Evolutionary conservation across 2,113 vertebrate species (phyloP).

Genomic region (Lepus europaeus): DNA sequence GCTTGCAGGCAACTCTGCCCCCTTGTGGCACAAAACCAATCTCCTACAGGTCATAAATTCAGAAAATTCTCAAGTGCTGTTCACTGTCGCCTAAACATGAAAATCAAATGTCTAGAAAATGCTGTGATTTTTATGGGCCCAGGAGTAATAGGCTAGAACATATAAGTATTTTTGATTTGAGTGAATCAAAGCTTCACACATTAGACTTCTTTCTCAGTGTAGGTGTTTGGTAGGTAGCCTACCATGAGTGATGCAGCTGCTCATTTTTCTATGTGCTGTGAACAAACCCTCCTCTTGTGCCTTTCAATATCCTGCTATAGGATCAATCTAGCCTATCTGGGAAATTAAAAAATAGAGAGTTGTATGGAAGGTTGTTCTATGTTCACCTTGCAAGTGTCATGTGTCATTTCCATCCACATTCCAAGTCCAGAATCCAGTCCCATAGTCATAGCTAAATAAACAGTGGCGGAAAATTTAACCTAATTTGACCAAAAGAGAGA

Average conservation of each 20-base stretch:
- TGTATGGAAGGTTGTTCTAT: neutral
- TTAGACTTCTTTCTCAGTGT: neutral
- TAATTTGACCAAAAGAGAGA: neutral
- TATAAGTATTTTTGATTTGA: neutral
- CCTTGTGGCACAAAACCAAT: constrained; percentile 43
- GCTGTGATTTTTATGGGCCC: neutral
- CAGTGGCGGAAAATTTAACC: neutral
- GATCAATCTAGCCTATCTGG: neutral
- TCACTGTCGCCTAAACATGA: neutral
- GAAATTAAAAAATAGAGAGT: neutral
- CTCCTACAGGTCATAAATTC: neutral
- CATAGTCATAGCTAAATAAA: neutral
- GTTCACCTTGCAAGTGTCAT: too few species aligned
- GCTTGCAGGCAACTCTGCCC: constrained; percentile 49
- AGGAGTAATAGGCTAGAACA: neutral
- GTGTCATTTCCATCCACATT: neutral
- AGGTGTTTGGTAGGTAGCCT: neutral
- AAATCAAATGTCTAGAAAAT: neutral
- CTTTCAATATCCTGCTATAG: neutral
- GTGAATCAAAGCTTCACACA: too few species aligned
- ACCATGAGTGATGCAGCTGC: neutral
- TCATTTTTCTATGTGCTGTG: neutral
- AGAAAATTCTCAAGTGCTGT: neutral
- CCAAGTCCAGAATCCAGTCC: neutral
- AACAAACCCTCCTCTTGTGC: fast-evolving